Evolutionary conservation across 2,888 invertebrate genomes (phyloP).

Genomic region (Orchesella flavescens): DNA sequence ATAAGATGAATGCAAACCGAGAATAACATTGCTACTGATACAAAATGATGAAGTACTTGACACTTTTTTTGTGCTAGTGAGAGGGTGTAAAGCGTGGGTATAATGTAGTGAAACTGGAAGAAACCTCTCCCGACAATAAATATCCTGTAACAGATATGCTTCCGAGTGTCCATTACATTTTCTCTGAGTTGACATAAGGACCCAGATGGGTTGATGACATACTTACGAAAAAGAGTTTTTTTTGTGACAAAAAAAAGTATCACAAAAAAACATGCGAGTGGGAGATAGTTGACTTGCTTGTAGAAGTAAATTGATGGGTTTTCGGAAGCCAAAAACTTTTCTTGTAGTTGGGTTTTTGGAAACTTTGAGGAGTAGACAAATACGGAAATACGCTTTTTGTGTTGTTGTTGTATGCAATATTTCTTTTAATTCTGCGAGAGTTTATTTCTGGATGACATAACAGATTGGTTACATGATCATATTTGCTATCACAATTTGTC

Average conservation of each 20-base stretch:
- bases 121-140: not conserved
- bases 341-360: no score
- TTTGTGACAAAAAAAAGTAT: no score
- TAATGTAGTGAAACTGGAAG: not conserved
- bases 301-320: no score
- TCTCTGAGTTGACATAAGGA: slow-evolving; percentile 24
- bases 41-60: slow-evolving; percentile 44
- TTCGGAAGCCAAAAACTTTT: no score
- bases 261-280: not conserved
- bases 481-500: no score
- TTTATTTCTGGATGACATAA: no score
- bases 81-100: not conserved
- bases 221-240: slow-evolving; percentile 13
- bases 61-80: slow-evolving; percentile 4
- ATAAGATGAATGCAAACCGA: not conserved
- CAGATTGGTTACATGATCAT: no score
- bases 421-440: no score
- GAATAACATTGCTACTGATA: not conserved
- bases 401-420: no score
- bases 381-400: no score
- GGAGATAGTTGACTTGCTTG: not conserved
- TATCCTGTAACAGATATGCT: not conserved
- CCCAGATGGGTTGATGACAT: slow-evolving; percentile 45
- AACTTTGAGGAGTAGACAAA: no score
- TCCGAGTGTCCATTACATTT: not conserved